Percentiles rank a stretch among this genome's conserved stretches.
phyloP scores from a whole-genome alignment of 2,888 invertebrate genomes.

The Leptopilina myrica region DNA sequence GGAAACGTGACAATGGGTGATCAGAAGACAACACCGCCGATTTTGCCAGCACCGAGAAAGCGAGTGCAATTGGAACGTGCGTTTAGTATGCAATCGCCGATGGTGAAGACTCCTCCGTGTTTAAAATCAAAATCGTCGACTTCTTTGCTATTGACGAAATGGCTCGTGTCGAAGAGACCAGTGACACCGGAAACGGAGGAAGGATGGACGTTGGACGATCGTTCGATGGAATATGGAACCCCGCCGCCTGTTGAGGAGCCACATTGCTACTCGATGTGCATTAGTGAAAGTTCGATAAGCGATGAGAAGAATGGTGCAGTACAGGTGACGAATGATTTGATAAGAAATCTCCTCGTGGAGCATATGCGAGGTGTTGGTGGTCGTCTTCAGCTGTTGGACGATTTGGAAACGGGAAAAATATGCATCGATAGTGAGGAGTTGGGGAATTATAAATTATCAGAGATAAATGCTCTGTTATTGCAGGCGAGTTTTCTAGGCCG shows the following conservation, averaged over 20 bases:
- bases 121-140: constrained; percentile 62
- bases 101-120: constrained; percentile 43
- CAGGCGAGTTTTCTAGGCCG: constrained; percentile 87
- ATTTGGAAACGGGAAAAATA: constrained; percentile 84
- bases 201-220: constrained; percentile 56
- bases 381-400: constrained; percentile 83
- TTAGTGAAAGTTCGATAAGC: constrained; percentile 88
- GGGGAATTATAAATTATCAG: constrained; percentile 81
- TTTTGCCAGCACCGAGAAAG: constrained; percentile 58
- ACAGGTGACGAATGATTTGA: constrained; percentile 62
- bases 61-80: constrained; percentile 68
- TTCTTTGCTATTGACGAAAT: constrained; percentile 63
- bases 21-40: constrained; percentile 50
- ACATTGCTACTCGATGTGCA: constrained; percentile 82
- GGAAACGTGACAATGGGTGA: constrained; percentile 16
- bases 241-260: constrained; percentile 86
- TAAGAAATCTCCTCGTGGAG: constrained; percentile 84
- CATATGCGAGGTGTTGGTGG: constrained; percentile 85
- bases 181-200: constrained; percentile 52
- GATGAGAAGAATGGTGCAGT: constrained; percentile 72
- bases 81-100: constrained; percentile 61
- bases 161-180: constrained; percentile 58
- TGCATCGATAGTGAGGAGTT: constrained; percentile 79
- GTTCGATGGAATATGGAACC: constrained; percentile 87
- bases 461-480: constrained; percentile 84